Percentiles rank a stretch among this genome's conserved stretches.
phyloP scores from a whole-genome alignment of 2,113 vertebrate species.

The Cryptomyrus ogoouensis region DNA sequence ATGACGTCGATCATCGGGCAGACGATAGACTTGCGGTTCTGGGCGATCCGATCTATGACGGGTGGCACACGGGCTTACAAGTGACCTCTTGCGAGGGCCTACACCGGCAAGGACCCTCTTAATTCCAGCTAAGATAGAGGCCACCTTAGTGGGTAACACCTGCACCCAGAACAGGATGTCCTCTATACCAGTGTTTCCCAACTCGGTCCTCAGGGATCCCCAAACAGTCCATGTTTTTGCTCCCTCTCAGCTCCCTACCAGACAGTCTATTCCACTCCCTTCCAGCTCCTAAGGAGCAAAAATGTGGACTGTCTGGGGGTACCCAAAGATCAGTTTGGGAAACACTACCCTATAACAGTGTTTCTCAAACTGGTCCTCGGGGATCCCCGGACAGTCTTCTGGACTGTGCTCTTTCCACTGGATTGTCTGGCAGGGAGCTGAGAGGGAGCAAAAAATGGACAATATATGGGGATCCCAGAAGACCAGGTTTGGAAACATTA shows the following conservation, averaged over 20 bases:
- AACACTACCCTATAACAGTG: background rate
- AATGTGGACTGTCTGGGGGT: background rate
- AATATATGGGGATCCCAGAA: background rate
- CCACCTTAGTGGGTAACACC: background rate
- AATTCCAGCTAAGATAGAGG: background rate
- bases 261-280: background rate
- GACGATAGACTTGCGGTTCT: conserved; percentile 87
- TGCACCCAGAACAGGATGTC: background rate
- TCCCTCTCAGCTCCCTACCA: background rate
- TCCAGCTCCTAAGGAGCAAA: background rate
- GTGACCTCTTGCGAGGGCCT: background rate
- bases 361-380: background rate
- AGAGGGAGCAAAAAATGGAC: background rate
- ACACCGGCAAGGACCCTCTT: background rate
- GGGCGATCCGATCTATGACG: conserved; percentile 82
- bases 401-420: too few species aligned
- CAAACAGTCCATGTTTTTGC: background rate
- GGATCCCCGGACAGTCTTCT: too few species aligned
- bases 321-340: background rate
- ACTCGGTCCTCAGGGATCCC: background rate
- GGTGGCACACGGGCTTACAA: background rate
- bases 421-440: background rate
- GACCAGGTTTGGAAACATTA: background rate
- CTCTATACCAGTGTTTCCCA: background rate
- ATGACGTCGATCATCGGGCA: conserved; percentile 98